Base-by-base conservation (phyloP, 37 sponge, comb jelly and placozoan species). In the Ianthella basta region DNA sequence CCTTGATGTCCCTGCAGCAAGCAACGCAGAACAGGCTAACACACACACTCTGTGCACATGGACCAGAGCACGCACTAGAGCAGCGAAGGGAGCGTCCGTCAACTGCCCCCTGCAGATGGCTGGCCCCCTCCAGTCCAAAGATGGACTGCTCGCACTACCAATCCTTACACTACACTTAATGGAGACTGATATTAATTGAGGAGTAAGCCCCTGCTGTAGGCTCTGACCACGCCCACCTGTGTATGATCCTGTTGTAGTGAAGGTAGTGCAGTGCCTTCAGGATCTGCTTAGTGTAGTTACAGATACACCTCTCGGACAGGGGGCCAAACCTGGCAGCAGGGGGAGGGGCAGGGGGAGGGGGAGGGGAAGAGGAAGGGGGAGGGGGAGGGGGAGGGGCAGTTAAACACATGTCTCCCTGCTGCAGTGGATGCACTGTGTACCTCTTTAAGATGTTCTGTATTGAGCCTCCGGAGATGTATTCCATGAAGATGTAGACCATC, bases 401-500 rank as follows among this genome's bases (percentile, higher is more conserved):
- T n/a, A n/a, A n/a, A n/a, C n/a, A n/a, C n/a, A n/a, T n/a, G n/a
- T n/a, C n/a, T n/a, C n/a, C n/a, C n/a, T n/a, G n/a, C n/a, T n/a
- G n/a, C n/a, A n/a, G n/a, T n/a, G n/a, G n/a, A n/a, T n/a, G n/a
- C n/a, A n/a, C n/a, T n/a, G n/a, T n/a, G n/a, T 18, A 94, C 97
- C 92, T 83, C 54, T 91, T 91, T 37, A 96, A 78, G 6, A 94
- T 72, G 40, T 87, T 89, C 86, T 87, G 88, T 5, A 96, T 61
- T 0, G 97, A 92, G 0, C 97, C 97, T 61, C 97, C 97, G 4
- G 97, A 60, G n/a, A 96, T 83, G 70, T 75, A 94, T 65, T 96
- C 94, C 97, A 96, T 96, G 82, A 96, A 96, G 73, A 96, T 96
- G 65, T 87, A 92, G 30, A 96, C 92, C 4, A 60, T 81, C 0